Base-by-base conservation (phyloP, 2,113 vertebrate species). In the Notechis scutatus region DNA sequence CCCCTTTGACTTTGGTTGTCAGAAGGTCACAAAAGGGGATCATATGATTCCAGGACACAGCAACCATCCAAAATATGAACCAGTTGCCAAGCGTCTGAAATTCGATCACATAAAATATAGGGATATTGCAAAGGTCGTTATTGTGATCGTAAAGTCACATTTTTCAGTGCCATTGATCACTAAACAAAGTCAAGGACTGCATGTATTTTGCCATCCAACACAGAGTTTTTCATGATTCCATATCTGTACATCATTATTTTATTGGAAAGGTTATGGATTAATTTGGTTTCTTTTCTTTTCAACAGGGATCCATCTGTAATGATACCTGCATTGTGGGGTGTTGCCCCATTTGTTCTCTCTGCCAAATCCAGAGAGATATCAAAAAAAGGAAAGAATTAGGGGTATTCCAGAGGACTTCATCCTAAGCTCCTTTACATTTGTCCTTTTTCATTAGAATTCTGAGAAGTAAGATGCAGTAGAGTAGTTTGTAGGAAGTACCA, bases 251-350 rank as follows among this genome's bases (percentile, higher is more conserved):
- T 20, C 69, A 74, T 3, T 15, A 34, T 20, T 34, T 34, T 2
- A 81, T 39, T 81, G 18, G 9, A 81, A 81, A 81, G 18, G 6
- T 3, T 8, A 39, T 39, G 2, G 18, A 39, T 21, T 81, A 3
- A 21, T 39, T 81, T 39, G 74, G n/a, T 21, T 81, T 21, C 74
- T 81, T 39, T 39, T 81, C n/a, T 39, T 81, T 81, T 81, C 74
- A 20, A 39, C 74, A 81, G 74, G 74, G 74, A 21, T 81, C 74
- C n/a, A 81, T 81, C 74, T 42, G 18, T 81, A 1, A 0, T 1
- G 74, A 81, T 39, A 1, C 0, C 2, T 81, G 18, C 74, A 81
- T 20, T 42, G 74, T 81, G 18, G 3, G 0, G 0, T 81, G 34
- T 7, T 39, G 0, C 0, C 74, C 74, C 1, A 0, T 21, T 39